Evolutionary conservation across 2,888 invertebrate species (phyloP).

Genomic region (Cephonodes hylas): DNA sequence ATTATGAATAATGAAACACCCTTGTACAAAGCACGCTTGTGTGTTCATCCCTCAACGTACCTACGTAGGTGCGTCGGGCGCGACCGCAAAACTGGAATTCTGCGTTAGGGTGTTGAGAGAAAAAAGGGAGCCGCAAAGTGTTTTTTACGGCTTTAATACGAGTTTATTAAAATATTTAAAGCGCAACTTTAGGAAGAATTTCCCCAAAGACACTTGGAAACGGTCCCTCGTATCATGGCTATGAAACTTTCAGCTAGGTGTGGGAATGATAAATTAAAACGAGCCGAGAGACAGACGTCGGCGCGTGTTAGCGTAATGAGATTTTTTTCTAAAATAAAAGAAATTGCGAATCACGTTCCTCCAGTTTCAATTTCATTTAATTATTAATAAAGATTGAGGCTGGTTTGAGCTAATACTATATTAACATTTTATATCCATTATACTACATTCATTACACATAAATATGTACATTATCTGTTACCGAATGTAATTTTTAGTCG

Average conservation of each 20-base stretch:
- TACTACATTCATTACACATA: no score
- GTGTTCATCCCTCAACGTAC: constrained; percentile 23
- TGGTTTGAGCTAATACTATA: no score
- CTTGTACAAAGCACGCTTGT: constrained; percentile 49
- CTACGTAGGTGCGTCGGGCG: constrained; percentile 21
- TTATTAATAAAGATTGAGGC: not conserved
- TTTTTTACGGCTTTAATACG: constrained; percentile 79
- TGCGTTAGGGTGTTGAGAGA: constrained; percentile 25
- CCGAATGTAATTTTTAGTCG: no score
- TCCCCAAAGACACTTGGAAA: constrained; percentile 72
- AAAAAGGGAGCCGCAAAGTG: constrained; percentile 66
- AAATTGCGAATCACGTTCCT: not conserved
- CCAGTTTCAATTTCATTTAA: not conserved
- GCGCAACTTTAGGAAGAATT: constrained; percentile 74
- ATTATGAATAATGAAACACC: constrained; percentile 78
- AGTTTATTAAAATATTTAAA: constrained; percentile 81
- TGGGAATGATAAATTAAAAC: constrained; percentile 74
- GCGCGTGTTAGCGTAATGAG: constrained; percentile 51
- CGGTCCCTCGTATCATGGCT: constrained; percentile 58
- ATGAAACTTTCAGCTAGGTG: constrained; percentile 61
- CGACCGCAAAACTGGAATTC: constrained; percentile 48
- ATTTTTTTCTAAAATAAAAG: constrained; percentile 31
- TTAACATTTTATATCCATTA: no score
- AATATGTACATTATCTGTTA: no score
- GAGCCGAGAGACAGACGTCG: constrained; percentile 47